Evolutionary conservation across 2,113 vertebrate genomes (phyloP).

Genomic region (Mustelus asterias): DNA sequence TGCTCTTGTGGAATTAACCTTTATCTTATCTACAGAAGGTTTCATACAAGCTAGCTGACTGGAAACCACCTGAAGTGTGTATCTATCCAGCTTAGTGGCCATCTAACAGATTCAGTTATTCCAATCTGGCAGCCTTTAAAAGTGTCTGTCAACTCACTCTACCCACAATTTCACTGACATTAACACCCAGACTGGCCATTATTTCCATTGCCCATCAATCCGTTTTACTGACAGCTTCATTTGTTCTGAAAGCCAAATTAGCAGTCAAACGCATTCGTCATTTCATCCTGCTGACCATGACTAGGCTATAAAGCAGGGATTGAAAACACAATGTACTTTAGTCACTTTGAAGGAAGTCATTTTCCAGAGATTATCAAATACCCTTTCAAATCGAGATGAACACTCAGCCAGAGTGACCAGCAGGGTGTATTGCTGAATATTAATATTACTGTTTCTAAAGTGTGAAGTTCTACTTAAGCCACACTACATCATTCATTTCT

Average conservation of each 20-base stretch:
- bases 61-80: background rate
- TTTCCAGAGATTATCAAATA: background rate
- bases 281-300: background rate
- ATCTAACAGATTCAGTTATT: background rate
- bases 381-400: background rate
- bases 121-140: background rate
- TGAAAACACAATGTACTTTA: background rate
- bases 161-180: background rate
- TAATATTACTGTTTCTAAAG: background rate
- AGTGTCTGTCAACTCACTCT: background rate
- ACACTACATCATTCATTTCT: background rate
- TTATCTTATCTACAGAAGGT: background rate
- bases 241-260: constrained; percentile 1
- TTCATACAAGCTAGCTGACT: background rate
- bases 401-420: too few relatives aligned
- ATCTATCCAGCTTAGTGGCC: background rate
- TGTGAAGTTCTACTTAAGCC: background rate
- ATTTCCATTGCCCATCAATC: background rate
- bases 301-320: background rate
- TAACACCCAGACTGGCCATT: background rate
- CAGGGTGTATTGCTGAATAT: too few relatives aligned
- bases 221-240: background rate
- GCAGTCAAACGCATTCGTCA: too few relatives aligned
- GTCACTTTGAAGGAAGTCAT: background rate
- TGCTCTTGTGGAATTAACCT: background rate